These are phyloP conservation scores for Calycopis cecrops DNA, from an alignment of 1,140 invertebrate genomes.

Conservation along the genomic window DNA sequence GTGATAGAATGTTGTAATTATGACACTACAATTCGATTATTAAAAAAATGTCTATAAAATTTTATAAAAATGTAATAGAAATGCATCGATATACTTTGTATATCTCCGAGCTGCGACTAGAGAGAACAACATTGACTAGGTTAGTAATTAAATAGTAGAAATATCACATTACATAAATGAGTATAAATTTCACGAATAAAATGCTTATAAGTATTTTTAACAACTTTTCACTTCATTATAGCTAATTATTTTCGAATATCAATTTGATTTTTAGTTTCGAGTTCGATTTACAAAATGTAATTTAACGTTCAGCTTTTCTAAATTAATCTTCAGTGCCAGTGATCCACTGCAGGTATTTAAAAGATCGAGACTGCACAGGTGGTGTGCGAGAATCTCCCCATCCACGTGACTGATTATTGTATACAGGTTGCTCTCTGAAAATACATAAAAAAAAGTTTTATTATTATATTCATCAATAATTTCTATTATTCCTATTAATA, in stretches of 20 bases:
- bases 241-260: conserved; percentile 5
- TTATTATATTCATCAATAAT: too few species aligned
- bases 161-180: conserved; percentile 35
- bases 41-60: conserved; percentile 7
- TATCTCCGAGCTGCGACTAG: conserved; percentile 9
- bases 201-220: not conserved
- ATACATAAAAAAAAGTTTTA: not conserved
- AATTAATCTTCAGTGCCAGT: conserved; percentile 67
- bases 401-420: conserved; percentile 49
- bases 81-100: conserved; percentile 15
- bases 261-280: conserved; percentile 1
- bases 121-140: conserved; percentile 42
- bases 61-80: conserved; percentile 35
- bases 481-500: too few species aligned
- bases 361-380: conserved; percentile 70
- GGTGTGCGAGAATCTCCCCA: conserved; percentile 48
- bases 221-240: not conserved
- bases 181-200: conserved; percentile 1
- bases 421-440: conserved; percentile 66
- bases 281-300: conserved; percentile 5
- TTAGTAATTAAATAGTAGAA: conserved; percentile 35
- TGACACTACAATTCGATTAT: too few species aligned
- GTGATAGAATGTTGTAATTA: too few species aligned
- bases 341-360: conserved; percentile 73
- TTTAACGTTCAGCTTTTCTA: not conserved